Evolutionary conservation across 2,113 vertebrate genomes (phyloP).

Genomic region (Phoenicopterus ruber): DNA sequence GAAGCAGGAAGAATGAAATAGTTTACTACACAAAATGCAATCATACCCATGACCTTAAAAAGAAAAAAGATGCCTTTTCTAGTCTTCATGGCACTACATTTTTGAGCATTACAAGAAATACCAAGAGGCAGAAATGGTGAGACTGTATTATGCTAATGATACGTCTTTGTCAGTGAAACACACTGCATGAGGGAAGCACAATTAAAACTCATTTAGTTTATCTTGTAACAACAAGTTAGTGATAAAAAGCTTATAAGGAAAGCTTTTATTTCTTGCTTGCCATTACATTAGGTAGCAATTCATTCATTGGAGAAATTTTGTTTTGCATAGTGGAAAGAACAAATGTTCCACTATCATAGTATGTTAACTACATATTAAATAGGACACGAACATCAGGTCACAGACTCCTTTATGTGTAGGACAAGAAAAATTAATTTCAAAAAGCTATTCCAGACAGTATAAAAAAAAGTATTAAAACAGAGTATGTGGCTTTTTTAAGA

Average conservation of each 20-base stretch:
- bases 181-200: neutral
- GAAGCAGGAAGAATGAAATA: neutral
- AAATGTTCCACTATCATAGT: neutral
- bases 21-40: neutral
- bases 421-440: slow-evolving; percentile 23
- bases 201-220: slow-evolving; percentile 58
- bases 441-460: neutral
- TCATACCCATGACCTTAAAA: neutral
- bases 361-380: neutral
- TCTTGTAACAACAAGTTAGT: slow-evolving; percentile 15
- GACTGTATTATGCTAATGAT: neutral
- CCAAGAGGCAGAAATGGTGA: neutral
- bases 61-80: neutral
- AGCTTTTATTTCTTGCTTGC: neutral
- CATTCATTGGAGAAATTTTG: neutral
- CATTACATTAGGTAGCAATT: neutral
- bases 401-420: slow-evolving; percentile 3
- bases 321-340: neutral
- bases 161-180: neutral
- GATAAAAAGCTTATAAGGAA: slow-evolving; percentile 31
- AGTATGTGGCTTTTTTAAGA: neutral
- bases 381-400: slow-evolving; percentile 27
- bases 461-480: neutral
- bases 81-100: neutral
- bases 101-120: neutral